Evolutionary conservation across 2,888 invertebrate genomes (phyloP), one percentile per base, ranked within the genome.

Genomic region (Eumerus sabulonum): DNA sequence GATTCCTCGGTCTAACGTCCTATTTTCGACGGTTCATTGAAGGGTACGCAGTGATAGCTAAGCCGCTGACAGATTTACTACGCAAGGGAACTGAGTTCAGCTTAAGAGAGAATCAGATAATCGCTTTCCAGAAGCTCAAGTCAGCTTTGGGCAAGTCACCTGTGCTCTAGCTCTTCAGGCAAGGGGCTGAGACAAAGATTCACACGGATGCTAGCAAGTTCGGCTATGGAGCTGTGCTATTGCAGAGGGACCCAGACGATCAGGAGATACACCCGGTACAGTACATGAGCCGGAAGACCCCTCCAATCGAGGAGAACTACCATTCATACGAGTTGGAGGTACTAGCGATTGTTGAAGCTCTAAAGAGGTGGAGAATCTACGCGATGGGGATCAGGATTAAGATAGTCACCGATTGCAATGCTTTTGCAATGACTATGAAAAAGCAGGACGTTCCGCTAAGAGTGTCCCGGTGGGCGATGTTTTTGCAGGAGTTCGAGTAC

Each of bases 161-260:
- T 13, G 42, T 27, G 35, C 16, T 53, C 5, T 9, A 53, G 27
- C 7, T 27, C 3, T 27, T 9, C 51, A 9, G 3, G 13, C 36
- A 5, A 3, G 1, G 1, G 35, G 36, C 16, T 35, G 27, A 4
- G 2, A 27, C 27, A 2, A 7, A 27, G 27, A 27, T 27, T 27
- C 27, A 27, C 27, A 27, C 59, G 1, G 47, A 59, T n/a, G 45
- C 45, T 0, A 47, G 59, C 13, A 57, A 44, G 14, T 59, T 74
- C 44, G 85, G 86, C 0, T 85, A 82, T 57, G 85, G 84, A 4
- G 85, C 84, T 0, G 67, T 84, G 0, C 47, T 86, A n/a, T 13
- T 86, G 4, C 85, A 86, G 56, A 82, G 66, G 45, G 63, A 72
- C 13, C 9, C 57, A 0, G 62, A 81, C 3, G 82, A 82, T 14